Base-by-base conservation (phyloP, 2,797 vertebrate genomes). In the Cossypha dichroa region DNA sequence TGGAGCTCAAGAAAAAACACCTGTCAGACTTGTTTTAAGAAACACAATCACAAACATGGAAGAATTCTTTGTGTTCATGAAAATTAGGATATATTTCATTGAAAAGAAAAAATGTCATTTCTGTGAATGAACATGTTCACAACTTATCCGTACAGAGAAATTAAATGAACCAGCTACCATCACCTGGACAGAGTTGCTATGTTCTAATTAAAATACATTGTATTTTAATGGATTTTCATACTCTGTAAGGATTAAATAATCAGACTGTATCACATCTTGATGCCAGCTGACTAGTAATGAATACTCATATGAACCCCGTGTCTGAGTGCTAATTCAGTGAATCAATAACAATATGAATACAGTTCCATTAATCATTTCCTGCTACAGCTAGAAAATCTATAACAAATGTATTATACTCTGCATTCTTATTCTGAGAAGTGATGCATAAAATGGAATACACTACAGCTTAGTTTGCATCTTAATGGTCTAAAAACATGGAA, bases 391-490 rank as follows among this genome's bases (percentile, higher is more conserved):
- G n/a, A 81, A 94, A 86, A 78, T 60, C 67, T 88, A 31, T 86
- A 69, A 88, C 33, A 88, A 69, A 84, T 31, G 23, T 36, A 41
- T 64, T 83, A 51, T 51, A 75, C 29, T 60, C 34, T 70, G 41
- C 31, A 80, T 68, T 79, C 28, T 74, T 73, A 49, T 91, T 80
- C 56, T 64, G 59, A 91, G 59, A 95, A 79, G 19, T 54, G 56
- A 60, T 67, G 38, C 41, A 58, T 75, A 80, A 91, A 87, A 72
- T 38, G 17, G 75, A 93, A 95, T 75, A 73, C 17, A 60, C 84
- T 86, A 85, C 49, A 48, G 34, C 82, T 91, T 82, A 46, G 29
- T 86, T 92, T 95, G 80, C 58, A 73, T 90, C 60, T 83, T 81
- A 89, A 82, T 34, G 38, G 29, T 81, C 58, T 77, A 74, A 93